These are phyloP conservation scores for Cheilosia urbana DNA, from an alignment of 2,888 invertebrate genomes.

Conservation along the genomic window DNA sequence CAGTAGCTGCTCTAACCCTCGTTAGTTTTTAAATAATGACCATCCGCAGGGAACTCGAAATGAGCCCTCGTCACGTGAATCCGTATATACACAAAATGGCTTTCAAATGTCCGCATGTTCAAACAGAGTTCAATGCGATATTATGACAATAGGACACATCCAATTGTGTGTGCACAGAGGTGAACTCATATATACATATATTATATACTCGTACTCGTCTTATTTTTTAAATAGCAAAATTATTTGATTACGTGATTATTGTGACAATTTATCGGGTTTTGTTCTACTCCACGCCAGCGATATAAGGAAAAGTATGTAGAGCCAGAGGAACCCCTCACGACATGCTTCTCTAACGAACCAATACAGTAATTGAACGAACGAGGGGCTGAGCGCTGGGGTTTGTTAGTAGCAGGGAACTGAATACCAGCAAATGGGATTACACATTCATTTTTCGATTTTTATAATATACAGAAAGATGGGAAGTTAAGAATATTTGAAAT, in stretches of 20 bases:
- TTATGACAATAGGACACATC: conserved; percentile 25
- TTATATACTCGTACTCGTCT: no score
- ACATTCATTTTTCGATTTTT: conserved; percentile 29
- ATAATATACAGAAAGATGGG: conserved; percentile 30
- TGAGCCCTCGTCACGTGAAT: conserved; percentile 49
- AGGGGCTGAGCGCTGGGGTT: conserved; percentile 17
- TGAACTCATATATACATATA: neutral
- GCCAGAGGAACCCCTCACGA: neutral
- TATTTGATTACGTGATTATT: conserved; percentile 70
- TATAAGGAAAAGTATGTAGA: conserved; percentile 29
- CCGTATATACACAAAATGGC: conserved; percentile 6
- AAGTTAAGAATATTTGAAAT: conserved; percentile 6
- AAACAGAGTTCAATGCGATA: no score
- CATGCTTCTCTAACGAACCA: conserved; percentile 37
- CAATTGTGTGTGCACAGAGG: conserved; percentile 13
- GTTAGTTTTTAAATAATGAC: conserved; percentile 46
- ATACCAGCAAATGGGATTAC: conserved; percentile 15
- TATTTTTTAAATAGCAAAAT: conserved; percentile 61
- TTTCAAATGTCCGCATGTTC: neutral
- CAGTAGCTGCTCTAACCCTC: conserved; percentile 59
- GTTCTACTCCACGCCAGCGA: conserved; percentile 24
- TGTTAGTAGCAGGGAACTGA: conserved; percentile 27
- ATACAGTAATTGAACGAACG: conserved; percentile 26
- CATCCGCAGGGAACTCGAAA: conserved; percentile 46
- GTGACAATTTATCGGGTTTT: conserved; percentile 53